These are phyloP conservation scores for Coenonympha glycerion DNA, from an alignment of 2,888 invertebrate genomes.

Conservation along the genomic window DNA sequence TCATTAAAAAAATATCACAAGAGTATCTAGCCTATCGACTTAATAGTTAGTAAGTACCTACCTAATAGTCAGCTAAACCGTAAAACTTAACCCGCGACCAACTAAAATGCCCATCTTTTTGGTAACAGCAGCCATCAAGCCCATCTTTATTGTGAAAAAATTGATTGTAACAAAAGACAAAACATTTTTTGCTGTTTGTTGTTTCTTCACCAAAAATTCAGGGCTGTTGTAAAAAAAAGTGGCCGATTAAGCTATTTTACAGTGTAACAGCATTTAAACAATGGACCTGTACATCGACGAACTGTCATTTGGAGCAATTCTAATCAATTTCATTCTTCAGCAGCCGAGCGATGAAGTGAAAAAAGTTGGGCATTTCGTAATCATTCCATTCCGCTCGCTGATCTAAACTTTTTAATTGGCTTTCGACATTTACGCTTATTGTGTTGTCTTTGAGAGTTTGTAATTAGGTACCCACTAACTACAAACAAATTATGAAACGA, in stretches of 20 bases:
- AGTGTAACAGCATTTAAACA: conserved; percentile 7
- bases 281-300: conserved; percentile 6
- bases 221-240: not conserved
- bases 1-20: too few relatives aligned
- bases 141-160: too few relatives aligned
- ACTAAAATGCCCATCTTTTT: too few relatives aligned
- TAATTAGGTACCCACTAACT: conserved; percentile 1
- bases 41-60: too few relatives aligned
- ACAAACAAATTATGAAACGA: too few relatives aligned
- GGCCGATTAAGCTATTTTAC: conserved; percentile 9
- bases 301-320: conserved; percentile 17
- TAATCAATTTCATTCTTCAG: conserved; percentile 30
- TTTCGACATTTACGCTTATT: conserved; percentile 19
- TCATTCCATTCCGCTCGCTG: conserved; percentile 9
- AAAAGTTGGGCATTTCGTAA: conserved; percentile 21
- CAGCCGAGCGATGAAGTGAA: conserved; percentile 22
- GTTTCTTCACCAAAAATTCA: too few relatives aligned
- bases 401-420: conserved; percentile 23
- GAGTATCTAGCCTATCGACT: too few relatives aligned
- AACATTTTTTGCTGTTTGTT: not conserved
- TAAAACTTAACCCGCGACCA: too few relatives aligned
- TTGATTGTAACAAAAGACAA: too few relatives aligned
- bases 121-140: too few relatives aligned
- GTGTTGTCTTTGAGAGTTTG: conserved; percentile 5
- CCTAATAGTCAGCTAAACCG: too few relatives aligned